Evolutionary conservation across 2,797 vertebrate genomes (phyloP), one percentile per base, ranked within the genome.

Genomic region (Mormyrus hasselquistii): DNA sequence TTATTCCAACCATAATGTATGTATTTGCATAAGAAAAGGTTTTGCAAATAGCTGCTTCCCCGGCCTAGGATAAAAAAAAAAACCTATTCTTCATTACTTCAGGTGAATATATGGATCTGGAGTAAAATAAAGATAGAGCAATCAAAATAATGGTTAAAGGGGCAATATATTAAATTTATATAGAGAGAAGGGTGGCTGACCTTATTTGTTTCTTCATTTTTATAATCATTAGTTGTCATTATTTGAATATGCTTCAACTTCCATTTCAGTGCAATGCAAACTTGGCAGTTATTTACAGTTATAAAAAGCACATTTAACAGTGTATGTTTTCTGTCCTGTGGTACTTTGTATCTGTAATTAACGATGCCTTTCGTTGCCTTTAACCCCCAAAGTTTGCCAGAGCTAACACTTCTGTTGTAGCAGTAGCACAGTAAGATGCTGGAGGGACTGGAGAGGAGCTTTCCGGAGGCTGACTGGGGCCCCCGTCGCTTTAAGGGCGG

Each of bases 1-100:
- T 59, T 57, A 87, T 25, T 53, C 7, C 25, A 86, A 19, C 14
- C 22, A 34, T 89, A 22, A 52, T 52, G 84, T 85, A 65, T 86
- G 50, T 89, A 89, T 89, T 69, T 86, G 82, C 41, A 85, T 65
- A 62, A 69, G 82, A 50, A 44, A 89, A 57, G 19, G 49, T 47
- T 85, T n/a, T 47, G 44, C 44, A 50, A 69, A 65, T 89, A 65
- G 52, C 25, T 50, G 4, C 9, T 29, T 49, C 22, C 29, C 34
- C 44, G 38, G 16, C 73, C 34, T 79, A 79, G 38, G 73, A 44
- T 19, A 8, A 79, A 79, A 73, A 79, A 73, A 69, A 73, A 41
- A 76, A 2, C 2, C 16, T 79, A 3, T 44, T 41, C 16, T 44
- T 41, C 73, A 44, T 44, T 79, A 79, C 38, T 44, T 79, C 16